phyloP scores from a whole-genome alignment of 1,140 invertebrate genomes.

The Meloidogyne chitwoodi region DNA sequence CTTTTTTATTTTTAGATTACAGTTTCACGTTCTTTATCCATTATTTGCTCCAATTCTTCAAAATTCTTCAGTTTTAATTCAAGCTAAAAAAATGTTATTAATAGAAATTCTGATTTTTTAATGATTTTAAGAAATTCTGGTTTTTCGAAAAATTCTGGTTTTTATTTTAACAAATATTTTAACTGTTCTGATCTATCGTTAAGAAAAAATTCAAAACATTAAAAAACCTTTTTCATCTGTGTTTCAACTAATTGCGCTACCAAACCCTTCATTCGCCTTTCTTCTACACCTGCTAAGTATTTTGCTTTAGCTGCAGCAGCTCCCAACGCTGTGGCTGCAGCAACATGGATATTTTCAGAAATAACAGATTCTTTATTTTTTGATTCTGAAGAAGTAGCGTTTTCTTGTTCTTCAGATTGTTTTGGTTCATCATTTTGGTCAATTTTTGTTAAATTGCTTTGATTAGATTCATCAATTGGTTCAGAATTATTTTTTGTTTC shows the following conservation, averaged over 20 bases:
- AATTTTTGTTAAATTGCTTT: constrained; percentile 47
- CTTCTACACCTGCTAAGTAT: constrained; percentile 93
- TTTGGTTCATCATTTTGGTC: constrained; percentile 27
- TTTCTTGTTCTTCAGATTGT: constrained; percentile 21
- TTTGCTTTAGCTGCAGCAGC: constrained; percentile 98
- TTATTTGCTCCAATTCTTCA: constrained; percentile 95
- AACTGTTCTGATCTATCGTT: no score
- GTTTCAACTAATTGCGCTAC: constrained; percentile 95
- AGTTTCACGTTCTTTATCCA: constrained; percentile 91
- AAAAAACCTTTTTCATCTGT: constrained; percentile 74
- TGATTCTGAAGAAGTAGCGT: neutral
- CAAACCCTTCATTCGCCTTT: constrained; percentile 92
- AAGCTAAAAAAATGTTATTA: constrained; percentile 64
- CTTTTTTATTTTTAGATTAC: constrained; percentile 60
- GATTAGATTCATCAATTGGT: constrained; percentile 11
- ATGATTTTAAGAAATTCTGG: no score
- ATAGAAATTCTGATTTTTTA: no score
- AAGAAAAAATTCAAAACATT: no score
- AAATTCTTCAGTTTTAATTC: constrained; percentile 97
- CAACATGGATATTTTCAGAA: constrained; percentile 79
- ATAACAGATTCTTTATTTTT: constrained; percentile 57
- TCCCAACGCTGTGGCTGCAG: constrained; percentile 88
- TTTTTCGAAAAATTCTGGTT: no score
- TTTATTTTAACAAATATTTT: no score
- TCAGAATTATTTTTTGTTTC: neutral